Base-by-base conservation (phyloP, 2,888 invertebrate genomes). In the Melanargia galathea region DNA sequence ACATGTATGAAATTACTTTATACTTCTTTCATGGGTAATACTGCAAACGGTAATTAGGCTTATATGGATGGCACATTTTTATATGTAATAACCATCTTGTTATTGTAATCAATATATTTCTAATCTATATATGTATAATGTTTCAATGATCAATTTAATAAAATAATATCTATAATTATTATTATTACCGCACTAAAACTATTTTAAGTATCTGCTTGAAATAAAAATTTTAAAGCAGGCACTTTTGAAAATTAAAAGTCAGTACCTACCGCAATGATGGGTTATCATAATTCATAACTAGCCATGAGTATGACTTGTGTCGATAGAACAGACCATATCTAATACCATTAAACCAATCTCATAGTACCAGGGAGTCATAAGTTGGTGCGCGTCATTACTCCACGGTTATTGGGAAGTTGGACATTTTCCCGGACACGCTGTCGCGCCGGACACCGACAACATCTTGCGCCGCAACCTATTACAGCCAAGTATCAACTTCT, bases 391-490 rank as follows among this genome's bases (percentile, higher is more conserved):
- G 84, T 84, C 87, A 86, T 90, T 89, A 88, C 83, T 74, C 76
- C 77, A 73, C 73, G 79, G 81, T 84, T 89, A 89, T 90, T 88
- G 87, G 85, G 83, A 89, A 90, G 81, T 89, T 87, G 78, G 82
- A 77, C 79, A 78, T 81, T 80, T 76, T 74, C 75, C 79, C 80
- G 80, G 81, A 76, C 82, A 79, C 74, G 82, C 78, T 71, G 76
- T 73, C 64, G 69, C 69, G 65, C 70, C 72, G 74, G 75, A 75
- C 77, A 71, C 75, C 79, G 84, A 80, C 86, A 83, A 87, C 88
- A 89, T 90, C 88, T 89, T 90, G 90, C 83, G 71, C 78, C 78
- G 86, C 84, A 86, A 84, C 84, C 87, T 86, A 89, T 90, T 90
- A 89, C 82, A 75, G 75, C 77, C 84, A 86, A 87, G 83, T 87